Conservation (phyloP, 1,140 invertebrate species). For the Acyrthosiphon pisum region DNA sequence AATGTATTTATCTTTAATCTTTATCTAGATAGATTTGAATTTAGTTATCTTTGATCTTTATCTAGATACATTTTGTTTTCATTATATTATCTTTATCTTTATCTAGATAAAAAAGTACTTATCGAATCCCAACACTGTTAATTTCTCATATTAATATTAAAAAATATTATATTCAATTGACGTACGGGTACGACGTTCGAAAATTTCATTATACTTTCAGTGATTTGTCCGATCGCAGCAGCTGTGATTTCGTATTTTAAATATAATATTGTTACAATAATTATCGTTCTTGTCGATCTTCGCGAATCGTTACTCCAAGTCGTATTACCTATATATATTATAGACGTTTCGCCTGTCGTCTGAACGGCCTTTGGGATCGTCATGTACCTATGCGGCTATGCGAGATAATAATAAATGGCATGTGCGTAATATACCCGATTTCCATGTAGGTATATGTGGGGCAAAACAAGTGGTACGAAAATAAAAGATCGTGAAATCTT, state of each 20-base stretch:
- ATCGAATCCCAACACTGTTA: too few relatives aligned
- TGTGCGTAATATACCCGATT: not conserved
- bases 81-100: too few relatives aligned
- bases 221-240: not conserved
- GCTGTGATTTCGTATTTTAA: not conserved
- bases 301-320: not conserved
- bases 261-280: not conserved
- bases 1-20: too few relatives aligned
- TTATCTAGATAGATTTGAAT: too few relatives aligned
- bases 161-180: not conserved
- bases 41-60: too few relatives aligned
- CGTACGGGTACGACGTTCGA: not conserved
- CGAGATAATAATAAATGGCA: not conserved
- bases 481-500: constrained; percentile 10
- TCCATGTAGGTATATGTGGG: not conserved
- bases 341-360: not conserved
- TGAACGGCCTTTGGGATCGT: not conserved
- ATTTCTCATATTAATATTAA: not conserved
- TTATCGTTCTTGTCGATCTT: not conserved
- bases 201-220: not conserved
- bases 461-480: not conserved
- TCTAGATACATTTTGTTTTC: too few relatives aligned
- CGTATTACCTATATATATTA: not conserved
- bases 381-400: not conserved
- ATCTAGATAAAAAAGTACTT: too few relatives aligned